Percentiles rank a stretch among this genome's conserved stretches.
Conservation (phyloP, 2,888 invertebrate species). For the Elmis aenea region DNA sequence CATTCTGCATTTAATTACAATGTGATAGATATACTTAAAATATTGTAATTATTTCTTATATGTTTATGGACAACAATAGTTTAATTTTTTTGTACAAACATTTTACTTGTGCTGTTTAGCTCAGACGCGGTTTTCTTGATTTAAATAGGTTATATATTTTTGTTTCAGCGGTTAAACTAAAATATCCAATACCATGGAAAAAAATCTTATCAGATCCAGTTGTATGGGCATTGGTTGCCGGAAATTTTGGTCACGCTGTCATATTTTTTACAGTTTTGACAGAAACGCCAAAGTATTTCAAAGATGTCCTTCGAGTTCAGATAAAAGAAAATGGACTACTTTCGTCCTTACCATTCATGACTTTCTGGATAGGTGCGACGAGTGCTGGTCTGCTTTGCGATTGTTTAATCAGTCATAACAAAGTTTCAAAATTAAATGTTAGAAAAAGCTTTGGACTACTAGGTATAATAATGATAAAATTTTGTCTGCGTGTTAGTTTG, state of each 20-base stretch:
- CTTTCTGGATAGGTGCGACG: slow-evolving; percentile 53
- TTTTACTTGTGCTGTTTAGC: too few species aligned
- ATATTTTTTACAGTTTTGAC: slow-evolving; percentile 67
- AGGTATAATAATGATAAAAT: too few species aligned
- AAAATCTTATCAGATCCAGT: slow-evolving; percentile 65
- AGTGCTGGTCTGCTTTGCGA: slow-evolving; percentile 4
- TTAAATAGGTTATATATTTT: too few species aligned
- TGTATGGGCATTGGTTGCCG: slow-evolving; percentile 67
- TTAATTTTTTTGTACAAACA: too few species aligned
- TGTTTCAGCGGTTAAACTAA: too few species aligned
- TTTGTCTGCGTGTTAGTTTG: too few species aligned
- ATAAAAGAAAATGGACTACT: slow-evolving; percentile 59
- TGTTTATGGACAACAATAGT: too few species aligned
- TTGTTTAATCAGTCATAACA: background rate
- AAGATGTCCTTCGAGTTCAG: slow-evolving; percentile 60
- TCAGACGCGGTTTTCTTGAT: too few species aligned
- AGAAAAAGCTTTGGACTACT: too few species aligned
- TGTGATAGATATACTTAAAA: too few species aligned
- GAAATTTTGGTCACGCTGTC: slow-evolving; percentile 68
- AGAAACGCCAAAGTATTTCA: slow-evolving; percentile 66
- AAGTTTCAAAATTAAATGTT: background rate
- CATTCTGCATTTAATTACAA: too few species aligned
- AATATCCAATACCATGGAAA: slow-evolving; percentile 56
- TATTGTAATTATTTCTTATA: too few species aligned
- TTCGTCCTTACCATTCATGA: slow-evolving; percentile 61